Evolutionary conservation across 2,888 invertebrate species (phyloP).

Genomic region (Leptopilina drosophilae): DNA sequence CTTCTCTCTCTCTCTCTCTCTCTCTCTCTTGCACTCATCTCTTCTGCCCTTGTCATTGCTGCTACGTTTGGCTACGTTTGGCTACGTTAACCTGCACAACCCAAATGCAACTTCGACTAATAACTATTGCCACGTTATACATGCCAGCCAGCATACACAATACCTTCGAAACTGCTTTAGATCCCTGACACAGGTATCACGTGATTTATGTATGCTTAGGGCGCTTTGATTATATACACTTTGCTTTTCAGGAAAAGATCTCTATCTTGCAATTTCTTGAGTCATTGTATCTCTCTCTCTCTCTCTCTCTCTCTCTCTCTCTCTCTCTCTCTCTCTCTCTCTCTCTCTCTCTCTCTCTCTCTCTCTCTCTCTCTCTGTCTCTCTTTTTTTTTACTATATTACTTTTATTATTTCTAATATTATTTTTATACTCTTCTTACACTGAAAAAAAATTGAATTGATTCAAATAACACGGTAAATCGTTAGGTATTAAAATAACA

Average conservation of each 20-base stretch:
- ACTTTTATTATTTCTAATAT: too few species aligned
- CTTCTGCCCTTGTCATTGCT: constrained; percentile 55
- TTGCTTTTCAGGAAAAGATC: constrained; percentile 4
- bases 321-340: too few species aligned
- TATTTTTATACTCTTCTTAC: too few species aligned
- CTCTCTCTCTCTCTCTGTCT: too few species aligned
- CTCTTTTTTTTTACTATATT: too few species aligned
- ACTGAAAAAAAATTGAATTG: too few species aligned
- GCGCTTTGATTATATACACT: constrained; percentile 2
- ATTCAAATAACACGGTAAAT: too few species aligned
- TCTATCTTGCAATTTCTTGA: background rate
- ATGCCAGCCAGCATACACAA: constrained; percentile 53
- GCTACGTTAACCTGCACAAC: constrained; percentile 45
- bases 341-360: too few species aligned
- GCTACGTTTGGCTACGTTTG: too few species aligned
- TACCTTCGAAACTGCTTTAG: constrained; percentile 42
- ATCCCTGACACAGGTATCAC: constrained; percentile 10
- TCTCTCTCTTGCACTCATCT: constrained; percentile 37
- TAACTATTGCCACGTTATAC: constrained; percentile 63
- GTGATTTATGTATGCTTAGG: constrained; percentile 13
- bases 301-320: too few species aligned
- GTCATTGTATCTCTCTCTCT: background rate
- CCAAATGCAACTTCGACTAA: constrained; percentile 66
- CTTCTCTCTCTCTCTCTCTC: too few species aligned
- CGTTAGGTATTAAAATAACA: too few species aligned